A percentile compares a stretch with the other conserved stretches of the same genome.
These are phyloP conservation scores for Stictonetta naevosa DNA, from an alignment of 2,113 vertebrate species.

Conservation along the genomic window DNA sequence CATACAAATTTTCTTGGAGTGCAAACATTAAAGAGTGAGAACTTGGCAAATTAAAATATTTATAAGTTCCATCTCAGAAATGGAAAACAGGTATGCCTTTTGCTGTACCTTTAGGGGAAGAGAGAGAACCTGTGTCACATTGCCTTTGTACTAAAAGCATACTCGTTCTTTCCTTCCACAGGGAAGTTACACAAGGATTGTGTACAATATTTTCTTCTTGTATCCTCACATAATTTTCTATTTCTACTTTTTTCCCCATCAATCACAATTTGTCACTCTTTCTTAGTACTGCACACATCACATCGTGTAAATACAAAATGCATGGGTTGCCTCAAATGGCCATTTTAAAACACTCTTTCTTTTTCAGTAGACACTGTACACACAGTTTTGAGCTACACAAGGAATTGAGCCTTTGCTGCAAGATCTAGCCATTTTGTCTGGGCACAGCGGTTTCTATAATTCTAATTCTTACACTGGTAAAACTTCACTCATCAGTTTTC, in stretches of 20 bases:
- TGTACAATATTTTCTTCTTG: not conserved
- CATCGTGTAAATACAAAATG: not conserved
- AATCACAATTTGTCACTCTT: not conserved
- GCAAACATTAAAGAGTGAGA: not conserved
- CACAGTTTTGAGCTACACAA: accelerated
- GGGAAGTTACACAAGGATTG: not conserved
- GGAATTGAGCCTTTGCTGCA: not conserved
- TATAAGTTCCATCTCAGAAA: not conserved
- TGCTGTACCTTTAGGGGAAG: not conserved
- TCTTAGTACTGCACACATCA: not conserved
- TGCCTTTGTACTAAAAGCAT: not conserved
- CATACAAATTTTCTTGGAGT: not conserved
- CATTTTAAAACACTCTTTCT: not conserved
- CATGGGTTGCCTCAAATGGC: accelerated
- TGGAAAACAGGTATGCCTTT: not conserved
- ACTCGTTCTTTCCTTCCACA: not conserved
- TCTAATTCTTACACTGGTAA: not conserved
- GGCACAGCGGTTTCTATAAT: not conserved
- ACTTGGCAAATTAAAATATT: conserved; percentile 25
- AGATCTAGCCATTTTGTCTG: not conserved
- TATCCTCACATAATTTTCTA: not conserved
- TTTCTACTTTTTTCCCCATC: not conserved
- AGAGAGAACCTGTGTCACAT: not conserved
- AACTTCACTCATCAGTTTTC: not conserved
- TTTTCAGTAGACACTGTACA: accelerated